These are phyloP conservation scores for Hedya salicella DNA, from an alignment of 2,888 invertebrate species.

Conservation along the genomic window DNA sequence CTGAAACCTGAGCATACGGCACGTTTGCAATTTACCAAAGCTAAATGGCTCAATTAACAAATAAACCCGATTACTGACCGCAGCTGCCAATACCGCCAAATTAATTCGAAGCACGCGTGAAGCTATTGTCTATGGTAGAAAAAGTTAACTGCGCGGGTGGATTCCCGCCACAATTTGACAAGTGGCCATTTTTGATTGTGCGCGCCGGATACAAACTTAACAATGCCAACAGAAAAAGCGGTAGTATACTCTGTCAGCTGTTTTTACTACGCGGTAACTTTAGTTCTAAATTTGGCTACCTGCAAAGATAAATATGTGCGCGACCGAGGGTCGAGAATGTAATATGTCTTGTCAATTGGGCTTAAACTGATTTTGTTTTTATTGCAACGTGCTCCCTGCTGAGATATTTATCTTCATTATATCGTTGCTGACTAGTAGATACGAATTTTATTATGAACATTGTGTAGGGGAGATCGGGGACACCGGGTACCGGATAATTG, in stretches of 20 bases:
- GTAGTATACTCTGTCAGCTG: background rate
- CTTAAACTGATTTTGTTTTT: conserved; percentile 81
- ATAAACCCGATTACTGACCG: conserved; percentile 48
- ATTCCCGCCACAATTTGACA: conserved; percentile 69
- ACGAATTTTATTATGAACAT: conserved; percentile 78
- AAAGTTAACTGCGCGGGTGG: conserved; percentile 70
- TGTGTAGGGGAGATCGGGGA: conserved; percentile 69
- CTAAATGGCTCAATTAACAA: conserved; percentile 58
- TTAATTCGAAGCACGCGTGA: conserved; percentile 43
- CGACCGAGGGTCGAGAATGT: conserved; percentile 56
- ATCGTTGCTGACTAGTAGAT: conserved; percentile 72
- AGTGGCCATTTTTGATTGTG: conserved; percentile 64
- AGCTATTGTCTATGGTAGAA: conserved; percentile 59
- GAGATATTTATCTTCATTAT: conserved; percentile 83
- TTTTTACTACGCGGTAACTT: background rate
- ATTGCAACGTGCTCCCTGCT: conserved; percentile 71
- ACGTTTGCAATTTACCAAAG: conserved; percentile 35
- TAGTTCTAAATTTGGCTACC: conserved; percentile 19
- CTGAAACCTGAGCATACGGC: conserved; percentile 14
- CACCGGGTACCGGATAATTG: conserved; percentile 72
- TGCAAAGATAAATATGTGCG: conserved; percentile 31
- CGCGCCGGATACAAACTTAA: conserved; percentile 42
- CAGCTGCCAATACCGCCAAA: conserved; percentile 67
- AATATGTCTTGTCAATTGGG: conserved; percentile 79
- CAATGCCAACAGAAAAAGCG: conserved; percentile 5